Evolutionary conservation across 2,797 vertebrate species (phyloP).

Genomic region (Columba guinea): DNA sequence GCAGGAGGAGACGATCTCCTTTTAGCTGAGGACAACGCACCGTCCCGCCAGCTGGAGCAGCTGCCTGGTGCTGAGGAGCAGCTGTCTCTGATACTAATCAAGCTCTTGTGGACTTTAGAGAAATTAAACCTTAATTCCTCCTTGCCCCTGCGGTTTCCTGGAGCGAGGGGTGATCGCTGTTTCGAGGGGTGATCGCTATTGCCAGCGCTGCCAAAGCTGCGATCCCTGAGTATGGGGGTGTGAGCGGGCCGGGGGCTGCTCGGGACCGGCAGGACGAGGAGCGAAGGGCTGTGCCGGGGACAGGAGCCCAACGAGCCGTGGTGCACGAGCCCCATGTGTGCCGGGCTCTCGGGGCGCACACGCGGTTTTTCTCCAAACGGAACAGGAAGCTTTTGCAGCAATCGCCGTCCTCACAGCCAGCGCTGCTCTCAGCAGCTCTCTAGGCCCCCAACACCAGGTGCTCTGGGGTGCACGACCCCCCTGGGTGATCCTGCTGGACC

Average conservation of each 20-base stretch:
- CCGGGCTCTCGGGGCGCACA: background rate
- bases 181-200: background rate
- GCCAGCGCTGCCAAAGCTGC: slow-evolving; percentile 9
- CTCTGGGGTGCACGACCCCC: accelerated
- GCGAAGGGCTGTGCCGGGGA: background rate
- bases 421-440: accelerated
- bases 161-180: slow-evolving; percentile 21
- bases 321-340: background rate
- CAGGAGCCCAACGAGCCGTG: accelerated
- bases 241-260: slow-evolving; percentile 10
- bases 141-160: slow-evolving; percentile 56
- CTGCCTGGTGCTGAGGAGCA: background rate
- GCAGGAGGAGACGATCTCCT: background rate
- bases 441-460: accelerated
- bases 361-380: slow-evolving; percentile 32
- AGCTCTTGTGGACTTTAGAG: slow-evolving; percentile 9
- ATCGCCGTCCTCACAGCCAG: background rate
- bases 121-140: slow-evolving; percentile 35
- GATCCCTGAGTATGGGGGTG: slow-evolving; percentile 29
- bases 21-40: background rate
- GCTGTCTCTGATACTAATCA: background rate
- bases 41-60: background rate
- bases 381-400: slow-evolving; percentile 39
- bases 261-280: background rate
- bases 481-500: accelerated